A percentile compares a stretch with the other conserved stretches of the same genome.
phyloP scores from a whole-genome alignment of 2,888 invertebrate genomes.

The Drosophila planitibia region DNA sequence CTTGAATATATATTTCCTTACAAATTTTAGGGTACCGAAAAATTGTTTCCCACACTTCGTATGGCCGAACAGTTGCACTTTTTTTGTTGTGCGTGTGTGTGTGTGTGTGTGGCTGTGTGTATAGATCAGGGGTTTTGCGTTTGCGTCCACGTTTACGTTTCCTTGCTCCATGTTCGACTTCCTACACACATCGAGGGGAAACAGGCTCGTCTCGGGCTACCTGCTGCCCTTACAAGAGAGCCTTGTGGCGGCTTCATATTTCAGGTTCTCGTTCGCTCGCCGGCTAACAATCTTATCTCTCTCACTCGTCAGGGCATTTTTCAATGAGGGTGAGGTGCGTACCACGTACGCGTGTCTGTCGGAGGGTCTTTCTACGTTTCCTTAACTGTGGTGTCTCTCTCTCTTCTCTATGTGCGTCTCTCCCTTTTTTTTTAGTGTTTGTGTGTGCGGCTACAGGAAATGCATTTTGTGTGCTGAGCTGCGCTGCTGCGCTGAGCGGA shows the following conservation, averaged over 20 bases:
- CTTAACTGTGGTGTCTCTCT: constrained; percentile 38
- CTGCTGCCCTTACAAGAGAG: constrained; percentile 61
- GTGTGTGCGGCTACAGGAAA: constrained; percentile 69
- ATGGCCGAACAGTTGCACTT: constrained; percentile 72
- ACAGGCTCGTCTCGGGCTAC: constrained; percentile 56
- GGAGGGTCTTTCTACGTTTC: constrained; percentile 63
- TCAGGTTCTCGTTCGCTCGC: constrained; percentile 65
- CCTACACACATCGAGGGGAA: constrained; percentile 48
- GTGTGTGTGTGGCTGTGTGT: constrained; percentile 3
- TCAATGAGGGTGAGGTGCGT: constrained; percentile 71
- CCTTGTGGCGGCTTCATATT: constrained; percentile 61
- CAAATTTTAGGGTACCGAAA: constrained; percentile 76
- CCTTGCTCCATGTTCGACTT: constrained; percentile 44
- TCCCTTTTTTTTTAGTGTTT: constrained; percentile 16
- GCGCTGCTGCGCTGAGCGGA: constrained; percentile 30
- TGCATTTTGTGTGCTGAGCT: constrained; percentile 68
- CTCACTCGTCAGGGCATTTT: constrained; percentile 31
- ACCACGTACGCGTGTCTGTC: constrained; percentile 70
- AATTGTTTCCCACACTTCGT: constrained; percentile 83
- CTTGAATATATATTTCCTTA: constrained; percentile 79
- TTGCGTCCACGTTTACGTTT: constrained; percentile 51
- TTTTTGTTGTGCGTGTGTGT: constrained; percentile 17
- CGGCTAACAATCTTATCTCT: constrained; percentile 48
- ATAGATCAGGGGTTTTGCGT: constrained; percentile 47
- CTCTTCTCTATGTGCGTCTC: constrained; percentile 33